These are phyloP conservation scores for Biston betularia DNA, from an alignment of 2,888 invertebrate genomes.

Conservation along the genomic window DNA sequence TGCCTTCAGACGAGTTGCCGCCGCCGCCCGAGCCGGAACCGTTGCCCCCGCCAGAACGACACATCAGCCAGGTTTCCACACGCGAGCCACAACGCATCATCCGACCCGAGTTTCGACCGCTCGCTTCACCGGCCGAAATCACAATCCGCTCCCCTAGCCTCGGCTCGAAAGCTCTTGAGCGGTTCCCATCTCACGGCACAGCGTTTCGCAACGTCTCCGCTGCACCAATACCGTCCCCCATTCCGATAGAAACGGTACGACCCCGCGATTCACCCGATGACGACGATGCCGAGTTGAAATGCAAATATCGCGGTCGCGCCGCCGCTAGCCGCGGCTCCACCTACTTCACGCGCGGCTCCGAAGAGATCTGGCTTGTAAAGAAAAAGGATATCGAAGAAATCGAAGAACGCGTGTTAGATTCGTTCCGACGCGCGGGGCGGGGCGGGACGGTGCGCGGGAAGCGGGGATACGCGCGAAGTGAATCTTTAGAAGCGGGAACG, in stretches of 20 bases:
- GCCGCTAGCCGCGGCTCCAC: constrained; percentile 80
- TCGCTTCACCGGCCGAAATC: constrained; percentile 72
- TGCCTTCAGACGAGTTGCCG: constrained; percentile 45
- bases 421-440: constrained; percentile 71
- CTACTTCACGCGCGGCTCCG: constrained; percentile 80
- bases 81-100: constrained; percentile 76
- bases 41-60: constrained; percentile 68
- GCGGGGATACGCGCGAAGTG: constrained; percentile 78
- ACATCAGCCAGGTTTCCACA: constrained; percentile 58
- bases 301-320: constrained; percentile 74
- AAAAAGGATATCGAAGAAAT: constrained; percentile 83
- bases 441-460: constrained; percentile 62
- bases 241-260: constrained; percentile 46
- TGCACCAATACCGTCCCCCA: constrained; percentile 59
- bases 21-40: constrained; percentile 45
- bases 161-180: constrained; percentile 74
- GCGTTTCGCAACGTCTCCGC: constrained; percentile 81
- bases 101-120: constrained; percentile 79
- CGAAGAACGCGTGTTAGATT: constrained; percentile 78
- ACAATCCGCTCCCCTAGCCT: constrained; percentile 80
- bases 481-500: constrained; percentile 74
- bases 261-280: constrained; percentile 62
- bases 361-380: constrained; percentile 83
- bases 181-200: constrained; percentile 80
- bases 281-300: constrained; percentile 71